Conservation (phyloP, 2,888 invertebrate genomes). For the Eupsilia transversa region DNA sequence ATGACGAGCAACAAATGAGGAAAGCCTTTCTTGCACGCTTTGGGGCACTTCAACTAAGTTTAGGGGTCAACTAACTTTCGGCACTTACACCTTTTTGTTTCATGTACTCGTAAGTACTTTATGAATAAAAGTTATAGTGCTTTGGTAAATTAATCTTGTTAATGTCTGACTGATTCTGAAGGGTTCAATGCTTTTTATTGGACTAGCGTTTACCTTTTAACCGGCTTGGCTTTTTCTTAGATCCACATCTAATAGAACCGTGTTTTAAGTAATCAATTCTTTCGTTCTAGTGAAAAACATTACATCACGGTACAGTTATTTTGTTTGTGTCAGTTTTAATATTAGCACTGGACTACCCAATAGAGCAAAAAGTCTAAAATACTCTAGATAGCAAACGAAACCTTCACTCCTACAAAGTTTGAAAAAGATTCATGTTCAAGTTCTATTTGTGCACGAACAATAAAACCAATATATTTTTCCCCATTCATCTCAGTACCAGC, state of each 20-base stretch:
- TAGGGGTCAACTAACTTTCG: constrained; percentile 66
- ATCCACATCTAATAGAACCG: too few relatives aligned
- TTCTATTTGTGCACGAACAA: constrained; percentile 13
- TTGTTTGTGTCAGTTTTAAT: too few relatives aligned
- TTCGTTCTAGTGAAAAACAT: too few relatives aligned
- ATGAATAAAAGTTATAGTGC: constrained; percentile 34
- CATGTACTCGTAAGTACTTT: constrained; percentile 43
- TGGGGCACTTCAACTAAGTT: constrained; percentile 60
- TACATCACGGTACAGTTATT: too few relatives aligned
- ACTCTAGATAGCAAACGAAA: too few relatives aligned
- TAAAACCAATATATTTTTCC: constrained; percentile 16
- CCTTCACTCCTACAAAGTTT: too few relatives aligned
- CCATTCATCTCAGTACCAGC: constrained; percentile 4
- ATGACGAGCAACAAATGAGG: constrained; percentile 52
- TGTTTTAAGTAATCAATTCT: too few relatives aligned
- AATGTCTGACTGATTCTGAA: constrained; percentile 1
- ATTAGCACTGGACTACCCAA: too few relatives aligned
- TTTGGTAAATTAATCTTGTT: constrained; percentile 18
- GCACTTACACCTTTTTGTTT: constrained; percentile 68
- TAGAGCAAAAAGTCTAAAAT: too few relatives aligned
- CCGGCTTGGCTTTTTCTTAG: too few relatives aligned
- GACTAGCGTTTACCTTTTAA: too few relatives aligned
- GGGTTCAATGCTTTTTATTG: not conserved
- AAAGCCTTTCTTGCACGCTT: constrained; percentile 30
- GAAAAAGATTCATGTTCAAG: not conserved